Evolutionary conservation across 2,113 vertebrate genomes (phyloP).

Genomic region (Pyxicephalus adspersus): DNA sequence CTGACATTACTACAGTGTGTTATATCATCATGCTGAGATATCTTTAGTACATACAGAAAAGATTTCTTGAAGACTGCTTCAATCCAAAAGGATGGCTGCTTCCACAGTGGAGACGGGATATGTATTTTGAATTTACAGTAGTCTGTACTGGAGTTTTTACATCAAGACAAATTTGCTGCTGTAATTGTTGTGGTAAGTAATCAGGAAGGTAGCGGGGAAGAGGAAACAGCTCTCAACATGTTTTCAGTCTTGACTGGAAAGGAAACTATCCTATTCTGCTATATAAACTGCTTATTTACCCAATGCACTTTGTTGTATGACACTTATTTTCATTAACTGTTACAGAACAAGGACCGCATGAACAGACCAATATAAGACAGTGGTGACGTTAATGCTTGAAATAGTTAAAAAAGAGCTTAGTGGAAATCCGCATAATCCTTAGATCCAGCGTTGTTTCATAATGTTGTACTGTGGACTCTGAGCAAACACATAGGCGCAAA

Average conservation of each 20-base stretch:
- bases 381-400: not conserved
- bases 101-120: too few species aligned
- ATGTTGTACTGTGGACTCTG: not conserved
- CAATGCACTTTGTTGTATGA: not conserved
- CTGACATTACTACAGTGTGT: too few species aligned
- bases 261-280: constrained; percentile 1
- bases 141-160: not conserved
- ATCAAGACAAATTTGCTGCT: not conserved
- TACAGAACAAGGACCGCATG: not conserved
- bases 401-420: constrained; percentile 22
- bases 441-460: constrained; percentile 14
- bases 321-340: not conserved
- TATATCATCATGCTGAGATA: too few species aligned
- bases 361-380: not conserved
- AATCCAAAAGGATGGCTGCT: too few species aligned
- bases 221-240: constrained; percentile 13
- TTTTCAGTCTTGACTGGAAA: not conserved
- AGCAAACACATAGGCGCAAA: not conserved
- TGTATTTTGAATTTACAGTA: not conserved
- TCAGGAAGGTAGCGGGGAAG: constrained; percentile 11
- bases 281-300: not conserved
- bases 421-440: constrained; percentile 4
- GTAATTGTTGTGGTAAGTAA: not conserved
- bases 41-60: too few species aligned
- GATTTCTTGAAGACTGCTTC: too few species aligned